Evolutionary conservation across 1,140 invertebrate species (phyloP).

Genomic region (Ptiloglossa arizonensis): DNA sequence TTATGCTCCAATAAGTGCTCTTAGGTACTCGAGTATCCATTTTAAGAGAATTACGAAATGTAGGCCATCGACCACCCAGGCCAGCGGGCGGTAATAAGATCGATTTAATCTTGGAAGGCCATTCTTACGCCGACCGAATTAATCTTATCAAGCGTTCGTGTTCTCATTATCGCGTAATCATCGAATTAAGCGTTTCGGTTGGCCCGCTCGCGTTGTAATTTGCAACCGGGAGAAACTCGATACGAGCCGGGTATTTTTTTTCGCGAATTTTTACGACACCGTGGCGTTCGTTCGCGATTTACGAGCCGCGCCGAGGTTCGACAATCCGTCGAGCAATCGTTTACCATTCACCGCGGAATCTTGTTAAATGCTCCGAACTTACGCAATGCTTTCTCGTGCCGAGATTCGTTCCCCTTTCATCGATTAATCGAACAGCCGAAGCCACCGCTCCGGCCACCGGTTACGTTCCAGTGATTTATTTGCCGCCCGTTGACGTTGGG

Average conservation of each 20-base stretch:
- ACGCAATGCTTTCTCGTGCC: slow-evolving; percentile 42
- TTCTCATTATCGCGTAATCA: slow-evolving; percentile 25
- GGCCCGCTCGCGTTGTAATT: slow-evolving; percentile 7
- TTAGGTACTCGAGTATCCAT: neutral
- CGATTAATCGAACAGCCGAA: slow-evolving; percentile 54
- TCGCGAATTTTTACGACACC: slow-evolving; percentile 18
- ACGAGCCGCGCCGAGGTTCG: slow-evolving; percentile 47
- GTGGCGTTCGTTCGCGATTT: slow-evolving; percentile 43
- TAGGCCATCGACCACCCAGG: slow-evolving; percentile 9
- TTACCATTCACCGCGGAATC: slow-evolving; percentile 57
- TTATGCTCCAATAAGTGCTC: neutral
- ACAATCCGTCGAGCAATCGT: slow-evolving; percentile 34
- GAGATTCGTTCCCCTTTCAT: slow-evolving; percentile 26
- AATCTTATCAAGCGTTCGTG: slow-evolving; percentile 19
- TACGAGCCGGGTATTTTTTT: too few relatives aligned
- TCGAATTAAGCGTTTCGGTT: neutral
- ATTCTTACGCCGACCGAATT: neutral
- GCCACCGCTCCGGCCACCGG: slow-evolving; percentile 25
- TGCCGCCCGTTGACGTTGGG: slow-evolving; percentile 14
- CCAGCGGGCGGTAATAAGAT: slow-evolving; percentile 19
- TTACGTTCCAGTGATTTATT: slow-evolving; percentile 40
- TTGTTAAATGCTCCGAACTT: slow-evolving; percentile 61
- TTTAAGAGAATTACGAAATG: slow-evolving; percentile 27
- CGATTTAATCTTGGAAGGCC: slow-evolving; percentile 31
- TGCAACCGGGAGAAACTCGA: neutral